Evolutionary conservation across 1,140 invertebrate species (phyloP).

Genomic region (Drusus annulatus): DNA sequence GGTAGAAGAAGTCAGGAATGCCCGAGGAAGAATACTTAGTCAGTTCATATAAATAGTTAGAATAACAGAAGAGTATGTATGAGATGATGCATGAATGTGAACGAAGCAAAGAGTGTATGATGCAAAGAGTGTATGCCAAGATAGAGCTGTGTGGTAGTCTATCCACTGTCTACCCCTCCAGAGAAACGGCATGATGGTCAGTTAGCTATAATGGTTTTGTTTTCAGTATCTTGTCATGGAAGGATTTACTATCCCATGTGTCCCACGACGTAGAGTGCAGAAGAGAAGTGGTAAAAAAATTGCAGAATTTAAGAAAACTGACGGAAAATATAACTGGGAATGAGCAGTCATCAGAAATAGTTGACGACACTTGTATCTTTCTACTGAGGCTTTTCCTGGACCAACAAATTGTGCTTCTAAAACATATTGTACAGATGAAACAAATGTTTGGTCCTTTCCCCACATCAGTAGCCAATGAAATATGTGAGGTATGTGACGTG

Average conservation of each 20-base stretch:
- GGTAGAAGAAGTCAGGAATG: too few species aligned
- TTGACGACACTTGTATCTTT: constrained; percentile 77
- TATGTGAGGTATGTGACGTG: constrained; percentile 68
- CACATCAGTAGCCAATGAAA: constrained; percentile 68
- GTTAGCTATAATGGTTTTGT: too few species aligned
- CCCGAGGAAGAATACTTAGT: too few species aligned
- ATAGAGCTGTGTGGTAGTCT: too few species aligned
- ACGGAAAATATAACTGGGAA: constrained; percentile 63
- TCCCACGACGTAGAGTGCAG: constrained; percentile 46
- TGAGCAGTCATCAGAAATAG: constrained; percentile 71
- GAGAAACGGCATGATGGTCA: too few species aligned
- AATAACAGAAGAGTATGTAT: too few species aligned
- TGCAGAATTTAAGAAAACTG: constrained; percentile 49
- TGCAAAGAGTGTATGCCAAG: too few species aligned
- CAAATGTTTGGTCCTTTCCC: constrained; percentile 73
- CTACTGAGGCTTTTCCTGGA: constrained; percentile 75
- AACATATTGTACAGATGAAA: constrained; percentile 70
- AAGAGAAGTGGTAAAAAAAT: constrained; percentile 45
- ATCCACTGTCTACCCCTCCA: too few species aligned
- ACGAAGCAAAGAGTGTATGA: too few species aligned
- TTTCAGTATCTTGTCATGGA: constrained; percentile 58
- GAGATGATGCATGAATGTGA: too few species aligned
- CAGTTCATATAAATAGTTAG: too few species aligned
- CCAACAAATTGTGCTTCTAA: constrained; percentile 73
- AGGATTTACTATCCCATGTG: constrained; percentile 53